phyloP scores from a whole-genome alignment of 2,888 invertebrate genomes.

The Idaea aversata region DNA sequence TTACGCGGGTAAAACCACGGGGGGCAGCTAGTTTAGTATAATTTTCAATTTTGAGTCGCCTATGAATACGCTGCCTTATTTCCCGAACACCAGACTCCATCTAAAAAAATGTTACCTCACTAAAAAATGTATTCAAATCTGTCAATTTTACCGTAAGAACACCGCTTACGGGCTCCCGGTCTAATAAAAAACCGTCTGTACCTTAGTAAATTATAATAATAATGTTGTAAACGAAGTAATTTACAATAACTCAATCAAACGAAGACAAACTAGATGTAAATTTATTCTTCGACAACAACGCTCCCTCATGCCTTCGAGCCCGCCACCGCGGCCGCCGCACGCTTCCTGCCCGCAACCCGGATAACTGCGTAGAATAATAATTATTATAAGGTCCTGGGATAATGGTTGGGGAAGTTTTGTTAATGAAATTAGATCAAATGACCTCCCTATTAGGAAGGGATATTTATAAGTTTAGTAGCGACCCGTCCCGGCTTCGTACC shows the following conservation, averaged over 20 bases:
- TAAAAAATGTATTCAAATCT: no score
- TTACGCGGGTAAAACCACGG: no score
- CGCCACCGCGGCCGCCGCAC: no score
- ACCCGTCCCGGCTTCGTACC: no score
- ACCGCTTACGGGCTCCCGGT: background rate
- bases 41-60: no score
- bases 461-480: background rate
- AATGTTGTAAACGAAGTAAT: background rate
- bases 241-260: conserved; percentile 1
- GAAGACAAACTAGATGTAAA: background rate
- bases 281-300: background rate
- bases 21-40: no score
- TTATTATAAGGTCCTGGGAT: background rate
- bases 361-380: background rate
- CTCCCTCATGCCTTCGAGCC: no score
- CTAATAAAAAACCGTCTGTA: background rate
- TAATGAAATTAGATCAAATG: background rate
- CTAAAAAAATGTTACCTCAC: no score
- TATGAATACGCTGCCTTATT: no score
- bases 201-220: background rate
- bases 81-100: no score
- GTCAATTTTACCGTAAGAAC: background rate
- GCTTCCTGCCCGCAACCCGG: background rate
- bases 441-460: background rate
- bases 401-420: background rate